Conservation (phyloP, 2,113 vertebrate species). For the Heliornis fulica region DNA sequence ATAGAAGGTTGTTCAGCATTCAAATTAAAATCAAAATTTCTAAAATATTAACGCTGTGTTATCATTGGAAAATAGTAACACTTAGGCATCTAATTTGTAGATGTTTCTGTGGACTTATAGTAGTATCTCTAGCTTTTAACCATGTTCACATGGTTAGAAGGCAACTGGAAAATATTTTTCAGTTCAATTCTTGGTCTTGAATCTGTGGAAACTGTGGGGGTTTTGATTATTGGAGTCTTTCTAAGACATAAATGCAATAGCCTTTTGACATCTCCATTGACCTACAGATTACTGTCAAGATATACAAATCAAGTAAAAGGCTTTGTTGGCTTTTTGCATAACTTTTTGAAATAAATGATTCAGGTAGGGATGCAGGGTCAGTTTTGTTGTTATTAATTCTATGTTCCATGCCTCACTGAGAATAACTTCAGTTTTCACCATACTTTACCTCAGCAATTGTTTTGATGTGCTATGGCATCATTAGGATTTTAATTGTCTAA, state of each 20-base stretch:
- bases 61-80: not conserved
- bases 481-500: not conserved
- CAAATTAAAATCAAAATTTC: not conserved
- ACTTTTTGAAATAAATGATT: not conserved
- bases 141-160: not conserved
- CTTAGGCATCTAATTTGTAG: not conserved
- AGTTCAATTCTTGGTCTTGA: not conserved
- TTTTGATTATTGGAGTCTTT: not conserved
- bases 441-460: not conserved
- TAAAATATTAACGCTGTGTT: not conserved
- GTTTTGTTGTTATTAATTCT: not conserved
- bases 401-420: not conserved
- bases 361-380: not conserved
- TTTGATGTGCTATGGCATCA: not conserved
- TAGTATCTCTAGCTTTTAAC: not conserved
- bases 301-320: not conserved
- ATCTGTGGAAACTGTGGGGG: fast-evolving
- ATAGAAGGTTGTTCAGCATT: fast-evolving
- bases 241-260: not conserved
- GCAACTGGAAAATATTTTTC: not conserved
- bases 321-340: not conserved
- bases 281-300: not conserved
- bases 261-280: not conserved
- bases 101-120: not conserved
- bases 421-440: not conserved